Evolutionary conservation across 2,113 vertebrate species (phyloP), one percentile per base, ranked within the genome.

Genomic region (Heloderma charlesbogerti): DNA sequence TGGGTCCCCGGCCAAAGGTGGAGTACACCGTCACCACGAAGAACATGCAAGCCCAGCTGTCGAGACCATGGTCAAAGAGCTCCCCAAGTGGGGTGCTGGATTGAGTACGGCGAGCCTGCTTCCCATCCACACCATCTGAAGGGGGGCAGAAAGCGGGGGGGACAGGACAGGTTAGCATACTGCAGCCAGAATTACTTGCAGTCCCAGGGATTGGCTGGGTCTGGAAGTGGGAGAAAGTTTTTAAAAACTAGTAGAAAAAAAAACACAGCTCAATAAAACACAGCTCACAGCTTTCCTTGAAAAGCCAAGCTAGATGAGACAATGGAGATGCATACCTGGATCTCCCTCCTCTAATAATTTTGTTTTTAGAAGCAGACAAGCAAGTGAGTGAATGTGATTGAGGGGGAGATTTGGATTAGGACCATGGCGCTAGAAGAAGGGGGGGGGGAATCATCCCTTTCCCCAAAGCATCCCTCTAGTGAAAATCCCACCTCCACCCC

Each of bases 21-120:
- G 99, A 99, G 96, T 99, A 99, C 13, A 99, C 98, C 0, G 99
- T 99, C 72, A 99, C 98, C n/a, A 99, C 99, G 3, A 99, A 99
- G 96, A 98, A 99, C 51, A 99, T 97, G 6, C 99, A 99, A 0
- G 99, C 98, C 99, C 99, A 99, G 96, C 99, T 99, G 97, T 99
- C 99, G 94, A 99, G 96, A 81, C 99, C 99, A 1, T 99, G 99
- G 95, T 99, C 99, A 93, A 99, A 99, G 57, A 99, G 98, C 96
- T 99, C 99, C 93, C 99, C 99, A 40, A 99, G 96, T 0, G 99
- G 99, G 0, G 99, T 99, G 96, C 99, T 99, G 92, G 99, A 99
- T 96, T 98, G 99, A 67, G 99, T 99, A 92, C 99, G 96, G 3
- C 99, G 98, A 0, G 99, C 99, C 96, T 99, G 99, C 86, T 99